Percentiles rank a stretch among this genome's conserved stretches.
Evolutionary conservation across 2,797 vertebrate species (phyloP).

Genomic region (Gadopsis bispinosus): DNA sequence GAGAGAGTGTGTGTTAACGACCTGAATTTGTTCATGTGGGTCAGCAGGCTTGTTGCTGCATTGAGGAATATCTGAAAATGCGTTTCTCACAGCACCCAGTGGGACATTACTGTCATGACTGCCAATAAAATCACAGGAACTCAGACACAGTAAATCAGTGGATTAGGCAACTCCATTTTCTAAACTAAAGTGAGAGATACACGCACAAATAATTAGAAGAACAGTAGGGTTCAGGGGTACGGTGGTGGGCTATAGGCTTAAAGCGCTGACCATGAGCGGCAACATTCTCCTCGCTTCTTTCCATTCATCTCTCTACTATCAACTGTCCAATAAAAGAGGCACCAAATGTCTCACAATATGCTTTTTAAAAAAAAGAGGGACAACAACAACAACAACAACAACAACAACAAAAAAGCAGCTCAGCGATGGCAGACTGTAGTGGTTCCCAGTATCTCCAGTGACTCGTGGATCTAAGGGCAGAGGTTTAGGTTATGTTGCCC

Average conservation of each 20-base stretch:
- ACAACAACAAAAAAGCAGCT: too few species aligned
- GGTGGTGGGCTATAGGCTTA: not conserved
- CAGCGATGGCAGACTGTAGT: not conserved
- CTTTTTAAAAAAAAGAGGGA: not conserved
- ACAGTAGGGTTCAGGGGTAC: not conserved
- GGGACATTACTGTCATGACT: not conserved
- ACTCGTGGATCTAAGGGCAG: not conserved
- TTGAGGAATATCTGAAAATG: constrained; percentile 45
- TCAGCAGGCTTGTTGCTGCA: constrained; percentile 50
- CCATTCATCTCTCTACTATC: not conserved
- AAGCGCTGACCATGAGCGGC: not conserved
- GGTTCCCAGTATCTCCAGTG: too few species aligned
- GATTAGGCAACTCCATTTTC: constrained; percentile 2
- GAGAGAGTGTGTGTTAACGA: constrained; percentile 28
- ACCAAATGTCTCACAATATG: not conserved
- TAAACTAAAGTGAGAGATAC: not conserved
- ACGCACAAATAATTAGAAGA: not conserved
- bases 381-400: too few species aligned
- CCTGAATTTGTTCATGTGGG: constrained; percentile 67
- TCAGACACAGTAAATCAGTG: constrained; percentile 21
- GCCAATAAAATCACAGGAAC: constrained; percentile 32
- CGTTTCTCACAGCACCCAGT: constrained; percentile 1
- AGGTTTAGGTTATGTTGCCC: too few species aligned
- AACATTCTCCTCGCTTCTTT: not conserved
- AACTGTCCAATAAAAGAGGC: not conserved